A percentile compares a stretch with the other conserved stretches of the same genome.
These are phyloP conservation scores for Neomorphus geoffroyi DNA, from an alignment of 2,797 vertebrate genomes.

Conservation along the genomic window DNA sequence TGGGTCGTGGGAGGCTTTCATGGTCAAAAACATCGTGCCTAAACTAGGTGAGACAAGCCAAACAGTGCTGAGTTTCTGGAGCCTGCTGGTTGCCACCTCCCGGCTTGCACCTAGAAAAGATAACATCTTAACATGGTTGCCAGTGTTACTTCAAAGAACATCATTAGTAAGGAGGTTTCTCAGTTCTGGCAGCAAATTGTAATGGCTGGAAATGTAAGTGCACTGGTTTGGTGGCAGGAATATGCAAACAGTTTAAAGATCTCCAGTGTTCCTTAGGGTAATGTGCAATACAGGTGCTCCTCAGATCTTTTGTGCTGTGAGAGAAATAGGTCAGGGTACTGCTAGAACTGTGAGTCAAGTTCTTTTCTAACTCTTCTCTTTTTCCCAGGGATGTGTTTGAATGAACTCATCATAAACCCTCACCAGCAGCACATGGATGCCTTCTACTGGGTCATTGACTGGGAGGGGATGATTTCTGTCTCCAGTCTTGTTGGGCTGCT, in stretches of 20 bases:
- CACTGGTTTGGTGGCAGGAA: neutral
- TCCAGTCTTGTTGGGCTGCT: slow-evolving; percentile 92
- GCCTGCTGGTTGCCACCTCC: neutral
- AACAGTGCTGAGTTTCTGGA: neutral
- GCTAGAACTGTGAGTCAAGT: neutral
- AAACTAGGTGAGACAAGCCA: slow-evolving; percentile 85
- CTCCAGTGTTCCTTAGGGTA: neutral
- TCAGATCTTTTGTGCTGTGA: accelerated
- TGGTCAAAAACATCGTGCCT: slow-evolving; percentile 98
- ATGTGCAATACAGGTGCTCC: accelerated
- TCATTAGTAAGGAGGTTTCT: neutral
- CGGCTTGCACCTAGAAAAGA: neutral
- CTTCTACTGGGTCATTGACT: slow-evolving; percentile 96
- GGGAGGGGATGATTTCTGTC: slow-evolving; percentile 95
- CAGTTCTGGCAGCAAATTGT: neutral
- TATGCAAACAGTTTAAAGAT: neutral
- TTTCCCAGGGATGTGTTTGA: slow-evolving; percentile 87
- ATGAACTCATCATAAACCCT: slow-evolving; percentile 93
- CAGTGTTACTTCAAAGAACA: neutral
- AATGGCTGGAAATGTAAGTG: accelerated
- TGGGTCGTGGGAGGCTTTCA: slow-evolving; percentile 98
- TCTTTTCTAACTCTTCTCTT: neutral
- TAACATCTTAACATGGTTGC: accelerated
- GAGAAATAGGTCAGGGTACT: neutral
- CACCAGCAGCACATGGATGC: slow-evolving; percentile 98